Evolutionary conservation across 2,888 invertebrate species (phyloP).

Genomic region (Capitulum mitella): DNA sequence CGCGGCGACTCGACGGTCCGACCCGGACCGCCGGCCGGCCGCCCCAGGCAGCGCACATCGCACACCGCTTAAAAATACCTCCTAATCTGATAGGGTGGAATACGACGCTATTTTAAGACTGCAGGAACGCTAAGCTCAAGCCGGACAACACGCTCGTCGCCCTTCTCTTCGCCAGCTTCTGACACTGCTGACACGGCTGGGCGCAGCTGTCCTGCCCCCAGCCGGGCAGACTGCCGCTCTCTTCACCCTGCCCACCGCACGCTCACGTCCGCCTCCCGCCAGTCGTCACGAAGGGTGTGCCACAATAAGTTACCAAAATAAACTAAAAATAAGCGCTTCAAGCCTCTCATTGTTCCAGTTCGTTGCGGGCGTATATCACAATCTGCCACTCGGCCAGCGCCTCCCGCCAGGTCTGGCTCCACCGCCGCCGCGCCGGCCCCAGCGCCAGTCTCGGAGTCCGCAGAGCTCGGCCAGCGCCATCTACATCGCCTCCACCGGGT

Average conservation of each 20-base stretch:
- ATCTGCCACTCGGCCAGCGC: background rate
- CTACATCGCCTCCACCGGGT: background rate
- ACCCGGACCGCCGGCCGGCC: background rate
- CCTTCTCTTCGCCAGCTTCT: no score
- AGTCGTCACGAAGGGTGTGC: background rate
- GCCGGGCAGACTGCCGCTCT: no score
- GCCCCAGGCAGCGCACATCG: background rate
- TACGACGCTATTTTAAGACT: background rate
- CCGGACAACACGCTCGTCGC: no score
- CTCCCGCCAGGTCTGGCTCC: no score
- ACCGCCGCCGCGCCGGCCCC: no score
- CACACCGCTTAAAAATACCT: background rate
- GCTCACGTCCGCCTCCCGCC: no score
- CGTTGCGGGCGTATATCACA: slow-evolving; percentile 17
- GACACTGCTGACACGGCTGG: no score
- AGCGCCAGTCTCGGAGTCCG: no score
- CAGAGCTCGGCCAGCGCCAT: no score
- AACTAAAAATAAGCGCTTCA: slow-evolving; percentile 20
- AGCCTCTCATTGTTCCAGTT: background rate
- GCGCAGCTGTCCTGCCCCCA: no score
- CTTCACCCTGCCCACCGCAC: no score
- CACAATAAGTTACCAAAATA: slow-evolving; percentile 21
- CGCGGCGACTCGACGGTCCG: background rate
- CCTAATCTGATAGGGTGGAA: background rate
- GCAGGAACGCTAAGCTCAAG: slow-evolving; percentile 3